Percentiles rank a stretch among this genome's conserved stretches.
phyloP scores from a whole-genome alignment of 1,140 invertebrate genomes.

The Hypsibius dujardini region DNA sequence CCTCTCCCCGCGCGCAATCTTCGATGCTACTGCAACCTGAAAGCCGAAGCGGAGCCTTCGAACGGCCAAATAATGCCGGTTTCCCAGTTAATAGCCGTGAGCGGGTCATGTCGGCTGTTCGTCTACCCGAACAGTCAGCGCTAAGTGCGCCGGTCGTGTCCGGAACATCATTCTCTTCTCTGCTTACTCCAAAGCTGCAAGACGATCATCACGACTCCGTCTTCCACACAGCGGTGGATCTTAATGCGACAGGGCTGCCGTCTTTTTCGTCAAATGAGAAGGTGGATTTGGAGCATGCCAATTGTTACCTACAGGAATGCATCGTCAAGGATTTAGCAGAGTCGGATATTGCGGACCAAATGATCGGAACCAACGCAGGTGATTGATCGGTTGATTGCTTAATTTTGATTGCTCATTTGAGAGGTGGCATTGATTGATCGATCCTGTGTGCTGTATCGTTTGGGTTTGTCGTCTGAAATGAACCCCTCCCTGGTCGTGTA shows the following conservation, averaged over 20 bases:
- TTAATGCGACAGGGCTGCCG: background rate
- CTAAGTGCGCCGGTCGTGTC: too few species aligned
- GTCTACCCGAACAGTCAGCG: too few species aligned
- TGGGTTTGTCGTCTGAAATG: too few species aligned
- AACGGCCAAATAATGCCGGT: too few species aligned
- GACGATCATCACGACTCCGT: background rate
- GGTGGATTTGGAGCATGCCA: background rate
- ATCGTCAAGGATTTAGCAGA: background rate
- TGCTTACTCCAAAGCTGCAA: background rate
- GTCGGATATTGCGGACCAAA: background rate
- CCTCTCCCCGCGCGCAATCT: background rate
- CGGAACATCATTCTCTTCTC: conserved; percentile 1
- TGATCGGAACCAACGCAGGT: conserved; percentile 3
- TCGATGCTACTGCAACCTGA: background rate
- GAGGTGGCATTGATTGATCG: too few species aligned
- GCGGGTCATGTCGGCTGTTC: too few species aligned
- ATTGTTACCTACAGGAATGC: background rate
- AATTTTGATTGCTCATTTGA: too few species aligned
- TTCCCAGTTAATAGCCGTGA: too few species aligned
- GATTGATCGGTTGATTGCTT: too few species aligned
- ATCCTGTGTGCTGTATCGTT: too few species aligned
- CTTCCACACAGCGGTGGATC: background rate
- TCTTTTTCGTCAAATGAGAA: background rate
- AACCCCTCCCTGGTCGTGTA: too few species aligned
- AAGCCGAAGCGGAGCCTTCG: background rate